A percentile compares a stretch with the other conserved stretches of the same genome.
Evolutionary conservation across 2,888 invertebrate species (phyloP).

Genomic region (Conomelus anceps): DNA sequence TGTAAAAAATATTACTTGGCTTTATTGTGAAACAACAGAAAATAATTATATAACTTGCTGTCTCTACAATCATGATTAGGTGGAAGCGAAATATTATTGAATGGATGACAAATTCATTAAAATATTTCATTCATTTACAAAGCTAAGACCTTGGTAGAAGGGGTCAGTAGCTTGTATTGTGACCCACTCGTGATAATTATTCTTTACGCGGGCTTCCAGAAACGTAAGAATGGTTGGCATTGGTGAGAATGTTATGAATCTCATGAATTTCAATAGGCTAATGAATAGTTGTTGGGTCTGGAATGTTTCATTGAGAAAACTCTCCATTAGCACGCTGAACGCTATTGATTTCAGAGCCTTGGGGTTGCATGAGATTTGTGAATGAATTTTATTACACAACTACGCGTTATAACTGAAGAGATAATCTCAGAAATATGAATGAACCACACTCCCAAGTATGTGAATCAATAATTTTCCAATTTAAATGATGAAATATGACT

Average conservation of each 20-base stretch:
- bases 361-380: neutral
- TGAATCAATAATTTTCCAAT: too few species aligned
- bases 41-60: too few species aligned
- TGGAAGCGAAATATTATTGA: too few species aligned
- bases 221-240: neutral
- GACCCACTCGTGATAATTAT: neutral
- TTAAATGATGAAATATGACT: too few species aligned
- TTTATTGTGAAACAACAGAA: too few species aligned
- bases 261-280: neutral
- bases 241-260: neutral
- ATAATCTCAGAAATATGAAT: neutral
- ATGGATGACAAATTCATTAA: neutral
- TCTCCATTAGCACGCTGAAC: neutral
- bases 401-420: neutral
- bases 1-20: too few species aligned
- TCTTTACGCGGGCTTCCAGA: neutral
- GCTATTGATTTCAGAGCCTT: neutral
- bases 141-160: neutral
- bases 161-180: neutral
- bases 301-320: neutral
- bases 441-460: too few species aligned
- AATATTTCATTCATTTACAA: neutral
- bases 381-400: neutral
- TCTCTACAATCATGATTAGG: too few species aligned
- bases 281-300: neutral